These are phyloP conservation scores for Coregonus clupeaformis DNA, from an alignment of 2,113 vertebrate genomes.

Conservation along the genomic window DNA sequence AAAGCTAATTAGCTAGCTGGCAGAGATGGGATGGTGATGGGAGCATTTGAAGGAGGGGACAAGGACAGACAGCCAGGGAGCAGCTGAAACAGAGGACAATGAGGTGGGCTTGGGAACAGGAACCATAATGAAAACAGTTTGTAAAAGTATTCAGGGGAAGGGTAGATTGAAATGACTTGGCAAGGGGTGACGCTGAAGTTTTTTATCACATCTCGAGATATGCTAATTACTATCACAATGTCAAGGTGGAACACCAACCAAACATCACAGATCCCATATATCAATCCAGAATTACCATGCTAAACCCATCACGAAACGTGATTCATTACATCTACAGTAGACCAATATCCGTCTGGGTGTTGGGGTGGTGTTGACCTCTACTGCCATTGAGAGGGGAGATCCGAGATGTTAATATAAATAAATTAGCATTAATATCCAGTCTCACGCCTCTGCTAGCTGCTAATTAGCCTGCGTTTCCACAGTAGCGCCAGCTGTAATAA, in stretches of 20 bases:
- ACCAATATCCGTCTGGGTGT: background rate
- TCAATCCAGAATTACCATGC: background rate
- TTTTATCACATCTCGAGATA: background rate
- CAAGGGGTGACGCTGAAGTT: background rate
- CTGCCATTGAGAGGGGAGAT: background rate
- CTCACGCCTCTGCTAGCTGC: background rate
- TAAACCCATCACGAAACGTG: background rate
- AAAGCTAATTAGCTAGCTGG: constrained; percentile 56
- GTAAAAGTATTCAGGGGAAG: too few relatives aligned
- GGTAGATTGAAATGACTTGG: too few relatives aligned
- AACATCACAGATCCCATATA: too few relatives aligned
- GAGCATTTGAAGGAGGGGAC: constrained; percentile 20
- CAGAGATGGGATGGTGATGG: constrained; percentile 24
- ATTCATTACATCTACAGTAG: background rate
- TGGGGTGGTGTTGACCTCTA: background rate
- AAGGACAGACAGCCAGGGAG: constrained; percentile 3
- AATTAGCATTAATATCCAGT: background rate
- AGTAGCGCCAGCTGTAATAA: background rate
- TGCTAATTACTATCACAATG: too few relatives aligned
- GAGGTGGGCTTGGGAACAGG: background rate
- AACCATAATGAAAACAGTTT: too few relatives aligned
- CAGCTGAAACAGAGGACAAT: constrained; percentile 11
- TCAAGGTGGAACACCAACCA: too few relatives aligned
- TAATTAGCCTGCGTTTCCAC: constrained; percentile 6
- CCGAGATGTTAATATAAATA: background rate